These are phyloP conservation scores for Pitangus sulphuratus DNA, from an alignment of 2,797 vertebrate species.

Conservation along the genomic window DNA sequence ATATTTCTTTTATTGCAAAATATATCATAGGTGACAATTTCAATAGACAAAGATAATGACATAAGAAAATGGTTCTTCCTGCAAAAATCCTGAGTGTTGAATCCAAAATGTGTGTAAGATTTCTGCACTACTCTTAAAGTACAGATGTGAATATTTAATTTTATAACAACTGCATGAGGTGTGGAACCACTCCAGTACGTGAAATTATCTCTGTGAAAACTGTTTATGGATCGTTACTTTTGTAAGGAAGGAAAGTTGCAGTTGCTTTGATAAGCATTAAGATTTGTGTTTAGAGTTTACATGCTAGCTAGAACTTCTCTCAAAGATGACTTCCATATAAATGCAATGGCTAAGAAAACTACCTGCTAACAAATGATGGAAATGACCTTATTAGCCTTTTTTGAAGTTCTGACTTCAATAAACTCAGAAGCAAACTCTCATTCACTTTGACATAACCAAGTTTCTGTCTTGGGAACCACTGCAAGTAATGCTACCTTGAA, in stretches of 20 bases:
- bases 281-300: background rate
- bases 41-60: background rate
- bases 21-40: background rate
- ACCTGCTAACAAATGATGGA: accelerated
- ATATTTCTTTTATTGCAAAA: background rate
- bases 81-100: background rate
- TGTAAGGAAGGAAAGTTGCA: background rate
- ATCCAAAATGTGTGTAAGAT: background rate
- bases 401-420: background rate
- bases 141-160: background rate
- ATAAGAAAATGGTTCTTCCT: background rate
- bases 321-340: background rate
- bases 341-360: background rate
- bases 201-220: background rate
- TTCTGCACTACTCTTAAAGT: background rate
- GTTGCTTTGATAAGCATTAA: background rate
- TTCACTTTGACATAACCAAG: background rate
- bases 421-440: background rate
- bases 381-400: background rate
- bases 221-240: background rate
- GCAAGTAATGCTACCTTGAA: background rate
- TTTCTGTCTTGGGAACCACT: background rate
- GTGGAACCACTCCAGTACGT: background rate
- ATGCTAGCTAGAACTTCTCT: background rate
- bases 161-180: background rate